A percentile compares a stretch with the other conserved stretches of the same genome.
Conservation (phyloP, 2,113 vertebrate species). For the Chaetops frenatus region DNA sequence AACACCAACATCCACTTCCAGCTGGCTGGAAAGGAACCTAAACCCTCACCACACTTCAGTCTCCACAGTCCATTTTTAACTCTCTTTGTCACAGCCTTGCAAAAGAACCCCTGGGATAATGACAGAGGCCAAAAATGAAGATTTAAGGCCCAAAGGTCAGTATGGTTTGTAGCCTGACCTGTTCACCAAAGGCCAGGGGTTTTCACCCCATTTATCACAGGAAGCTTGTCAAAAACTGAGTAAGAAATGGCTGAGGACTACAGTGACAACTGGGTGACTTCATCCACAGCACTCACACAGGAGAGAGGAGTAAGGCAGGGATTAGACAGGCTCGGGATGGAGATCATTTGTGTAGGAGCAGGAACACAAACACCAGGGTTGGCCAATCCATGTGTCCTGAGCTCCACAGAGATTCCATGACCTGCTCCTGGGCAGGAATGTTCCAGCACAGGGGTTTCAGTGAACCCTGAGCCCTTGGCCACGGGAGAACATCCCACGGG, state of each 20-base stretch:
- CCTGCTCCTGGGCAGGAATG: neutral
- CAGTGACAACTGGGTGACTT: accelerated
- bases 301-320: neutral
- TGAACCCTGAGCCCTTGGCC: neutral
- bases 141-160: neutral
- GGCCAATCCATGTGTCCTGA: neutral
- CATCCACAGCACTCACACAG: accelerated
- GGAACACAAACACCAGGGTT: neutral
- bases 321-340: neutral
- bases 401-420: accelerated
- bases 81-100: neutral
- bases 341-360: neutral
- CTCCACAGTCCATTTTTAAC: neutral
- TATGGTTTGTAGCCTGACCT: accelerated
- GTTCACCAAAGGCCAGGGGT: neutral
- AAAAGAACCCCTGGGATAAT: accelerated
- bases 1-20: neutral
- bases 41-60: accelerated
- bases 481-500: accelerated
- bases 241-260: neutral
- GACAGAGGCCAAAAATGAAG: neutral
- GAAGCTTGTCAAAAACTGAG: neutral
- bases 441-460: neutral
- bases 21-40: neutral
- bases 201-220: accelerated